Evolutionary conservation across 1,140 invertebrate species (phyloP).

Genomic region (Scaptomyza hsui): DNA sequence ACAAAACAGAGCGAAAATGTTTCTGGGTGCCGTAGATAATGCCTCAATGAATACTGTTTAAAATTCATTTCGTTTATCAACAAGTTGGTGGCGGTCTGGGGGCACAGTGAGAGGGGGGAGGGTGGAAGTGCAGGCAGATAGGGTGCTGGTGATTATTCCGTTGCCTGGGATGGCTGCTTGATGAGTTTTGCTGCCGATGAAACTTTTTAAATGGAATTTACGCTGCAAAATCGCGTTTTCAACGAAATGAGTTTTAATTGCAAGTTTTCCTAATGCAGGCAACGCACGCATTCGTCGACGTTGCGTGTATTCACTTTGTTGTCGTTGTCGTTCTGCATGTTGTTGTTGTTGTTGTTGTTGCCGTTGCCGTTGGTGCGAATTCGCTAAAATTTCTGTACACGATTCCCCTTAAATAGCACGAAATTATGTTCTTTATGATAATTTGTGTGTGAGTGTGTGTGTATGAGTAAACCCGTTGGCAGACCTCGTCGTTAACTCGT

Average conservation of each 20-base stretch:
- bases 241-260: conserved; percentile 82
- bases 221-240: conserved; percentile 74
- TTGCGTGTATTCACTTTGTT: conserved; percentile 27
- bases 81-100: conserved; percentile 32
- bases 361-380: conserved; percentile 25
- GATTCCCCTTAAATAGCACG: conserved; percentile 58
- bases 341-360: conserved; percentile 9
- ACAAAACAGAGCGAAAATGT: conserved; percentile 2
- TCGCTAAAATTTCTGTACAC: conserved; percentile 54
- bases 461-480: not conserved
- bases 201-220: conserved; percentile 75
- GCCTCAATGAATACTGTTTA: conserved; percentile 73
- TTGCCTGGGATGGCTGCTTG: conserved; percentile 22
- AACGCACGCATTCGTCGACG: conserved; percentile 49
- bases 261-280: conserved; percentile 76
- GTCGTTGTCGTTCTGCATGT: conserved; percentile 11
- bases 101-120: no score
- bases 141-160: conserved; percentile 4
- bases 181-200: conserved; percentile 59
- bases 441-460: conserved; percentile 32
- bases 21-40: conserved; percentile 47
- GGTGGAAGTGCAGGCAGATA: not conserved
- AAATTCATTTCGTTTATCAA: conserved; percentile 80
- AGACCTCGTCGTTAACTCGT: conserved; percentile 31
- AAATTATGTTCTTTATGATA: conserved; percentile 79